phyloP scores from a whole-genome alignment of 2,113 vertebrate species.

The Dascyllus trimaculatus region DNA sequence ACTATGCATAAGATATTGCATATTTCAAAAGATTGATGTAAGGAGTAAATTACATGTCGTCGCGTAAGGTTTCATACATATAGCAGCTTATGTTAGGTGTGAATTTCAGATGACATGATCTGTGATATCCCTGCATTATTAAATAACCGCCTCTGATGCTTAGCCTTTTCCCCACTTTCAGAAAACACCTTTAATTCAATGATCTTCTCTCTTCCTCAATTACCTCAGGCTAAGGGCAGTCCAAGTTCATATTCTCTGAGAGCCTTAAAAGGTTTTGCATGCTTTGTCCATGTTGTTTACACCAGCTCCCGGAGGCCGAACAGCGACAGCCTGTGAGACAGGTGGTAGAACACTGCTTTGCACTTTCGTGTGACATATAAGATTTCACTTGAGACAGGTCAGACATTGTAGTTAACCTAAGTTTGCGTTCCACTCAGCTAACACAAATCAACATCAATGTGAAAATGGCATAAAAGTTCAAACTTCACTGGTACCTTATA shows the following conservation, averaged over 20 bases:
- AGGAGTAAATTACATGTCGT: background rate
- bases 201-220: background rate
- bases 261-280: constrained; percentile 62
- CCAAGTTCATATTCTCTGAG: constrained; percentile 27
- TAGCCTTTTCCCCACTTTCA: background rate
- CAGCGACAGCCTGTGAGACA: constrained; percentile 35
- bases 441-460: background rate
- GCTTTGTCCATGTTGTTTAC: constrained; percentile 41
- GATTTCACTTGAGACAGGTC: constrained; percentile 21
- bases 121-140: constrained; percentile 25
- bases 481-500: background rate
- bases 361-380: constrained; percentile 38
- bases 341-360: constrained; percentile 60
- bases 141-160: constrained; percentile 18
- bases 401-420: background rate
- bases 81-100: constrained; percentile 1
- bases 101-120: constrained; percentile 23
- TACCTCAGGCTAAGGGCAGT: constrained; percentile 33
- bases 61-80: background rate
- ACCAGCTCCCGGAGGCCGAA: constrained; percentile 23
- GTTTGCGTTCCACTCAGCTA: background rate
- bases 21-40: constrained; percentile 14
- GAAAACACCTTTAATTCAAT: background rate
- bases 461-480: background rate
- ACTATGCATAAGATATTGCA: background rate